Base-by-base conservation (phyloP, 1,140 invertebrate species). In the Neodiprion lecontei region DNA sequence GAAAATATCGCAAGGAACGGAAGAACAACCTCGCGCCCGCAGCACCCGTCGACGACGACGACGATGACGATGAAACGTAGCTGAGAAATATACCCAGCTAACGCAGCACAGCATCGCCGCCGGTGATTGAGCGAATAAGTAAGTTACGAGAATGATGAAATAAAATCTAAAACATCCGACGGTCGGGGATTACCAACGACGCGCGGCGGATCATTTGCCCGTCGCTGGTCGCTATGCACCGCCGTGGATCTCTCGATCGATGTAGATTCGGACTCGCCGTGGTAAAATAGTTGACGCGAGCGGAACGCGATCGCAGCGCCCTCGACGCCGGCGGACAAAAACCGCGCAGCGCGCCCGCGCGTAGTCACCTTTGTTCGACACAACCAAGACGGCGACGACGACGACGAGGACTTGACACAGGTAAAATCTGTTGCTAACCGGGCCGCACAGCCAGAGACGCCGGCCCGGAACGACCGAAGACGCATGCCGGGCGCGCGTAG, bases 391-490 rank as follows among this genome's bases (percentile, higher is more conserved):
- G 11, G 8, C 40, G 17, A 69, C 21, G 12, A 21, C 61, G 17
- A 21, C 61, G 17, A 14, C 28, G 14, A 12, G 11, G 23, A 28
- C 28, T 17, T 14, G 12, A 83, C 81, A 74, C 79, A 82, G 78
- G 79, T 82, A 75, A 83, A 84, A 86, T 86, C 83, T 85, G 85
- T 85, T 85, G 85, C 85, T 86, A 86, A 85, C 85, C 82, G 84
- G 79, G 78, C 67, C 66, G 77, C 72, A 72, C 77, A 7, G 23
- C 66, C 72, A 72, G 67, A 70, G 69, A 69, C 68, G 48, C 69
- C 28, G 48, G 28, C 17, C n/a, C 17, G 28, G 68, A 69, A 53
- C 48, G 73, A 69, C 67, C 50, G 49, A 48, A 49, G 21, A 50
- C 67, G 68, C 23, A 14, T 40, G 17, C 65, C 50, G 67, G 23